Percentiles rank a stretch among this genome's conserved stretches.
These are phyloP conservation scores for Stenurella melanura DNA, from an alignment of 2,888 invertebrate species.

Conservation along the genomic window DNA sequence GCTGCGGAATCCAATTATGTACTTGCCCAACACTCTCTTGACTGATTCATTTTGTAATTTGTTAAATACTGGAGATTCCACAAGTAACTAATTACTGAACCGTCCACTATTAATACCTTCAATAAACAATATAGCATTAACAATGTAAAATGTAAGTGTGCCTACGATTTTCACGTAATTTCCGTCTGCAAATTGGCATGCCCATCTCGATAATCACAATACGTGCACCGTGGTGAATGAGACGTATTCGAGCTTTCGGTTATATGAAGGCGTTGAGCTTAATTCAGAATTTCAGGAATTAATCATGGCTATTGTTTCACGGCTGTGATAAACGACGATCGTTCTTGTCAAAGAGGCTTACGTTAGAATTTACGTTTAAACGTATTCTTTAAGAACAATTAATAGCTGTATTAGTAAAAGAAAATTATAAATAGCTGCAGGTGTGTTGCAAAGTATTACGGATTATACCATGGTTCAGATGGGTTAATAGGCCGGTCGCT, in stretches of 20 bases:
- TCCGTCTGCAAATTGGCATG: background rate
- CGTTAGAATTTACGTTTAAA: background rate
- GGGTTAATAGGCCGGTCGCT: too few relatives aligned
- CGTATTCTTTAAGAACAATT: background rate
- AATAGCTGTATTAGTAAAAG: background rate
- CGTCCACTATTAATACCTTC: too few relatives aligned
- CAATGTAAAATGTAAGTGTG: background rate
- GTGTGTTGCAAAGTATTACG: background rate
- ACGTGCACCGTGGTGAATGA: background rate
- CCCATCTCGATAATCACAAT: background rate
- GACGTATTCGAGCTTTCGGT: background rate
- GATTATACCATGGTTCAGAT: background rate
- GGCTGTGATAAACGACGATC: background rate
- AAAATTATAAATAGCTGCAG: background rate
- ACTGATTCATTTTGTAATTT: too few relatives aligned
- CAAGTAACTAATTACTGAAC: too few relatives aligned
- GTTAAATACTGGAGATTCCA: too few relatives aligned
- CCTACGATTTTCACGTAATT: background rate
- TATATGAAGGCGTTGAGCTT: background rate
- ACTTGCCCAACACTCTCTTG: too few relatives aligned
- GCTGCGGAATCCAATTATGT: too few relatives aligned
- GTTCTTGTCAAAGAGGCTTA: background rate
- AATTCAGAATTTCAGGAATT: slow-evolving; percentile 4
- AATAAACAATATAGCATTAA: too few relatives aligned
- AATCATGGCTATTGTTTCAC: slow-evolving; percentile 1